These are phyloP conservation scores for Steinernema feltiae DNA, from an alignment of 1,140 invertebrate species.

Conservation along the genomic window DNA sequence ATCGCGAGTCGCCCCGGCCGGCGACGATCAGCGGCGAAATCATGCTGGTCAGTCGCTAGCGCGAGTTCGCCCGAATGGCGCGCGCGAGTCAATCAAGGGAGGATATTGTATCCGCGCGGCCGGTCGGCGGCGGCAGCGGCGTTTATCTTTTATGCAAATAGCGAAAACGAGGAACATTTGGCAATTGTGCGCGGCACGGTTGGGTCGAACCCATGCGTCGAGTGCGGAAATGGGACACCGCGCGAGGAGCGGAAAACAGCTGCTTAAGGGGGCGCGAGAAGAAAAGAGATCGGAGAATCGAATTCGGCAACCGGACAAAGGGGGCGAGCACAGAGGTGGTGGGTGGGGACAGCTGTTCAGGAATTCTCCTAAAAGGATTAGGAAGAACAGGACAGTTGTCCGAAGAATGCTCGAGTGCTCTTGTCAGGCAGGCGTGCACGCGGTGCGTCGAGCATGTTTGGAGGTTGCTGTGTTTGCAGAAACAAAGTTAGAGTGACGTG, in stretches of 20 bases:
- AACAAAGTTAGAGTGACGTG: too few species aligned
- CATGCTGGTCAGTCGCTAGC: too few species aligned
- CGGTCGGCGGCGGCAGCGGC: background rate
- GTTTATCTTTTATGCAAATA: conserved; percentile 12
- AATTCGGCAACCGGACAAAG: background rate
- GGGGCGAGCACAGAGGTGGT: background rate
- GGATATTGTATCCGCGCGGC: background rate
- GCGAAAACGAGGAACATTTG: conserved; percentile 3
- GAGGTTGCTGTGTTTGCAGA: too few species aligned
- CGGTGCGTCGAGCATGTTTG: too few species aligned
- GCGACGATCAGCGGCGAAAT: too few species aligned
- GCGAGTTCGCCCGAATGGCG: background rate
- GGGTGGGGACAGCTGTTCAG: background rate
- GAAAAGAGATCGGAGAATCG: background rate
- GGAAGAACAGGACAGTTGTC: background rate
- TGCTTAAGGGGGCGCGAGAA: background rate
- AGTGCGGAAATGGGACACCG: conserved; percentile 7
- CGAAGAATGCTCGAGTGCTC: background rate
- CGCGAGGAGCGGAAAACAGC: conserved; percentile 1
- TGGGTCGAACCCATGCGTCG: background rate
- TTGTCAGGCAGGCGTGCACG: too few species aligned
- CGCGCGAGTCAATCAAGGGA: background rate
- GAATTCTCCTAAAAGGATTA: background rate
- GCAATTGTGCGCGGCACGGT: background rate
- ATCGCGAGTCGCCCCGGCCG: too few species aligned